Percentiles rank a stretch among this genome's conserved stretches.
Conservation (phyloP, 2,797 vertebrate genomes). For the Onychomys torridus region DNA sequence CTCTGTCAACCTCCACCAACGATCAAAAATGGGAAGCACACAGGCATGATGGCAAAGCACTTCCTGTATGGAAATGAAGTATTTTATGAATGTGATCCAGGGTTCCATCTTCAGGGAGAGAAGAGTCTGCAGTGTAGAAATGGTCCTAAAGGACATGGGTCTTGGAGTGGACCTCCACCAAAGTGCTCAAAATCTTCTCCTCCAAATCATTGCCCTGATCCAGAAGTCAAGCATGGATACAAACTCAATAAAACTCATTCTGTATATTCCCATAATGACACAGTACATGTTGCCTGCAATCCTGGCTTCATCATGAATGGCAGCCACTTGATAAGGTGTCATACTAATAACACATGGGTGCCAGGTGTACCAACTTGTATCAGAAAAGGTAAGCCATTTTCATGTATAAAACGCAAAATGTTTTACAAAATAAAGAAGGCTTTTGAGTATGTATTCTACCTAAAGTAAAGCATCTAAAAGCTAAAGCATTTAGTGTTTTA, state of each 20-base stretch:
- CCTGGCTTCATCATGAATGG: slow-evolving; percentile 77
- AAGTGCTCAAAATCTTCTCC: slow-evolving; percentile 19
- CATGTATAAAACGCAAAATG: not conserved
- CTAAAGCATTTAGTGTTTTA: not conserved
- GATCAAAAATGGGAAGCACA: slow-evolving; percentile 44
- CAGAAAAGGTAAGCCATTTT: slow-evolving; percentile 71
- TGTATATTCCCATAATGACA: slow-evolving; percentile 60
- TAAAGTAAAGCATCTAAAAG: slow-evolving; percentile 38
- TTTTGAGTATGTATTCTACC: slow-evolving; percentile 3
- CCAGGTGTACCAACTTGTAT: slow-evolving; percentile 76
- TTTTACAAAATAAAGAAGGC: not conserved
- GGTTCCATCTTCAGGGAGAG: slow-evolving; percentile 71
- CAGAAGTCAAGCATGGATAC: slow-evolving; percentile 71
- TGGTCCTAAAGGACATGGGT: slow-evolving; percentile 49
- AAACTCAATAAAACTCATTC: slow-evolving; percentile 16
- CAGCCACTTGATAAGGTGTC: slow-evolving; percentile 72
- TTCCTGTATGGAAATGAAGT: slow-evolving; percentile 68
- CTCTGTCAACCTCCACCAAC: slow-evolving; percentile 31
- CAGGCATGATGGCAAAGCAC: not conserved
- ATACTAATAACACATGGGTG: slow-evolving; percentile 70
- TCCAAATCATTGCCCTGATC: slow-evolving; percentile 63
- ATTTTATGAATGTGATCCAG: slow-evolving; percentile 72
- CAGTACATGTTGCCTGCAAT: slow-evolving; percentile 56
- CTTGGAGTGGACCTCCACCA: slow-evolving; percentile 63
- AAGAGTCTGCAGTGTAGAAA: slow-evolving; percentile 56